Percentiles rank a stretch among this genome's conserved stretches.
These are phyloP conservation scores for Carcharodon carcharias DNA, from an alignment of 2,797 vertebrate species.

Conservation along the genomic window DNA sequence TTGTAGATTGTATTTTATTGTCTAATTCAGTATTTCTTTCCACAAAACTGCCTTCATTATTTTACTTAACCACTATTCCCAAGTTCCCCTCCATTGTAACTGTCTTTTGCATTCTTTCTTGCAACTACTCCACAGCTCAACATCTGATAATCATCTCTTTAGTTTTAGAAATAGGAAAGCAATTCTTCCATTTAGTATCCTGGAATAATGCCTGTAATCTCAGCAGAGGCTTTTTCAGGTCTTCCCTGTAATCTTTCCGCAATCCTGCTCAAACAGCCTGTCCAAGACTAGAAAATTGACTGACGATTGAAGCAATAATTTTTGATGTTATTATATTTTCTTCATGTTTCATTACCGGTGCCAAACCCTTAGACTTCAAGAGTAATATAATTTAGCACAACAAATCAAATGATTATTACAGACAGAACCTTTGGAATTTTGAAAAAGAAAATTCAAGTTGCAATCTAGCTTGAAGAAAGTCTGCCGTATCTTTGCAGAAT, in stretches of 20 bases:
- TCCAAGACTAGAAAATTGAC: neutral
- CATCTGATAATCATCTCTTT: neutral
- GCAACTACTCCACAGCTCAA: neutral
- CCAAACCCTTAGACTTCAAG: neutral
- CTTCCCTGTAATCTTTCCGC: neutral
- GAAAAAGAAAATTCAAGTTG: neutral
- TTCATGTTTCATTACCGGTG: neutral
- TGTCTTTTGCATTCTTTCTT: neutral
- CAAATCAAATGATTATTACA: neutral
- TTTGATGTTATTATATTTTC: neutral
- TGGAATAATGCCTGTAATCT: neutral
- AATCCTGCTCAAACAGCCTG: neutral
- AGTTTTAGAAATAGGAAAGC: neutral
- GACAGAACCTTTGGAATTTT: neutral
- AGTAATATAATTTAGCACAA: neutral
- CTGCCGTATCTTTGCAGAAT: neutral
- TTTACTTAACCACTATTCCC: neutral
- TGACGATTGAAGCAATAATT: neutral
- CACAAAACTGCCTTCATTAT: neutral
- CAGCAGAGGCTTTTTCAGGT: neutral
- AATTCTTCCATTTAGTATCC: neutral
- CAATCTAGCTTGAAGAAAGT: neutral
- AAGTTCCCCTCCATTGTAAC: neutral
- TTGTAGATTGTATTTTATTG: neutral
- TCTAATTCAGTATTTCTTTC: neutral